Evolutionary conservation across 2,888 invertebrate species (phyloP).

Genomic region (Sericinus montela): DNA sequence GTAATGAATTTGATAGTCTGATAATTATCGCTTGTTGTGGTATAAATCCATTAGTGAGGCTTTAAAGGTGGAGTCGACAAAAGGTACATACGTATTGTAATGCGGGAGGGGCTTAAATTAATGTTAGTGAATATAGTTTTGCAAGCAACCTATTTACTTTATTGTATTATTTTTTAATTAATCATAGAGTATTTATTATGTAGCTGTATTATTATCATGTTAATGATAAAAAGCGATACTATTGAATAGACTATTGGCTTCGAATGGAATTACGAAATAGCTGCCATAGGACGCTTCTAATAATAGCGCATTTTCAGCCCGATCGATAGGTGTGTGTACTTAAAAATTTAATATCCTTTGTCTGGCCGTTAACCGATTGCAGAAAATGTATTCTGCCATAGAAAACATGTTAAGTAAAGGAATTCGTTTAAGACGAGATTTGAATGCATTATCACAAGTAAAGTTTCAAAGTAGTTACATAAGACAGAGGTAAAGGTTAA

Average conservation of each 20-base stretch:
- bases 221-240: too few species aligned
- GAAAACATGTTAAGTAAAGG: too few species aligned
- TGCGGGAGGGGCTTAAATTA: not conserved
- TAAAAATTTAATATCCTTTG: conserved; percentile 7
- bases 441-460: too few species aligned
- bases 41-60: not conserved
- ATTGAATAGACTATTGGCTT: not conserved
- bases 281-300: not conserved
- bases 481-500: too few species aligned
- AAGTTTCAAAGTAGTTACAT: too few species aligned
- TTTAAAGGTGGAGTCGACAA: not conserved
- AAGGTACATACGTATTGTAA: not conserved
- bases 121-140: not conserved
- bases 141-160: too few species aligned
- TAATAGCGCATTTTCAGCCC: not conserved
- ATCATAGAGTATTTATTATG: too few species aligned
- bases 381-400: too few species aligned
- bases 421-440: too few species aligned
- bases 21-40: not conserved
- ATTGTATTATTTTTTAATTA: too few species aligned
- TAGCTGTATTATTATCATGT: too few species aligned
- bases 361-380: not conserved
- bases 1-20: not conserved
- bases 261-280: not conserved
- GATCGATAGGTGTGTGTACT: conserved; percentile 7